phyloP scores from a whole-genome alignment of 2,888 invertebrate species.

The Netelia fuscicornis region DNA sequence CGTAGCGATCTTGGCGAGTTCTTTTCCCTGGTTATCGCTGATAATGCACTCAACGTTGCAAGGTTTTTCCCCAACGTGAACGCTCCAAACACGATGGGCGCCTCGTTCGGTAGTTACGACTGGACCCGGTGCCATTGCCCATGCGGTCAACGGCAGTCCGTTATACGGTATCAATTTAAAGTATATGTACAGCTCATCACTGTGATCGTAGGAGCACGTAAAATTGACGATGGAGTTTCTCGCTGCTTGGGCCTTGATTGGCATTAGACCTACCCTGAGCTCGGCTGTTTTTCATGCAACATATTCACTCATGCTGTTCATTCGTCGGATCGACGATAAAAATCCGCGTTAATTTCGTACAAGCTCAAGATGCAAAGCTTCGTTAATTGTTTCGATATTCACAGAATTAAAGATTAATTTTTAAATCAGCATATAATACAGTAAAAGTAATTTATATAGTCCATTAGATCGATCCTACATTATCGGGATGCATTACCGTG shows the following conservation, averaged over 20 bases:
- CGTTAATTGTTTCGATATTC: conserved; percentile 9
- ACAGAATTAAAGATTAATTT: conserved; percentile 5
- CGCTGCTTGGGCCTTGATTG: conserved; percentile 83
- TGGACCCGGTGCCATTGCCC: conserved; percentile 64
- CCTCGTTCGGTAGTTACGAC: conserved; percentile 70
- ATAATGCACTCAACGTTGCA: conserved; percentile 79
- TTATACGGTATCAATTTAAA: conserved; percentile 80
- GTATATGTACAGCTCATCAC: conserved; percentile 82
- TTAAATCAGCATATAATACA: not conserved
- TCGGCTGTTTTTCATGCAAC: conserved; percentile 79
- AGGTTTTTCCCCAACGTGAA: conserved; percentile 79
- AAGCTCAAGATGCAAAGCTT: conserved; percentile 45
- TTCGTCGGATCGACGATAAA: conserved; percentile 8
- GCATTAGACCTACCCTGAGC: conserved; percentile 85
- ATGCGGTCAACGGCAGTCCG: conserved; percentile 74
- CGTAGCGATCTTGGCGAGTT: conserved; percentile 78
- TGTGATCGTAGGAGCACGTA: conserved; percentile 86
- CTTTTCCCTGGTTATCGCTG: conserved; percentile 74
- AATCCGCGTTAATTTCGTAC: conserved; percentile 65
- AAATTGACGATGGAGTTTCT: conserved; percentile 84
- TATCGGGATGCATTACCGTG: conserved; percentile 5
- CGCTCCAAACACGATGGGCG: conserved; percentile 78
- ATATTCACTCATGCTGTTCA: conserved; percentile 40
- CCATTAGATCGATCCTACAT: not conserved
- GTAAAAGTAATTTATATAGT: not conserved